Percentiles rank a stretch among this genome's conserved stretches.
phyloP scores from a whole-genome alignment of 2,888 invertebrate species.

The Drosophila trichaetosa region DNA sequence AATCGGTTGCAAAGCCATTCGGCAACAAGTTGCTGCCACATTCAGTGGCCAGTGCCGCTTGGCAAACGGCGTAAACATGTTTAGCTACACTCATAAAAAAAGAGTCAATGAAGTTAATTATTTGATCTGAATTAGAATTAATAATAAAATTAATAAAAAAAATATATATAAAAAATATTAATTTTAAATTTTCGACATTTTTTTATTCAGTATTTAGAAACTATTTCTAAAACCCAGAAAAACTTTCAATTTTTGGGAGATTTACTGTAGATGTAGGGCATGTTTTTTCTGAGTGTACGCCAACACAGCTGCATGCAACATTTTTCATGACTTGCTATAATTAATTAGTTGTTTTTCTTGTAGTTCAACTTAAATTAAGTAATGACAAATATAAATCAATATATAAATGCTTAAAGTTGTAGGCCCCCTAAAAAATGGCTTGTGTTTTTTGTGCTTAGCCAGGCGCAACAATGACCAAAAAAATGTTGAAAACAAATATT shows the following conservation, averaged over 20 bases:
- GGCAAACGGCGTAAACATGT: not conserved
- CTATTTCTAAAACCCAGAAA: not conserved
- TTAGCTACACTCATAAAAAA: not conserved
- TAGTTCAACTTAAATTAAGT: not conserved
- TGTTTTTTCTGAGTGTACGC: not conserved
- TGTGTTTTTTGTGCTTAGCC: not conserved
- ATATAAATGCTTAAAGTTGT: not conserved
- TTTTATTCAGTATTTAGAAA: not conserved
- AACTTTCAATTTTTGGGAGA: too few species aligned
- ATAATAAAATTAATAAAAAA: too few species aligned
- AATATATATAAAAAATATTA: not conserved
- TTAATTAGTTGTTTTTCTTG: constrained; percentile 1
- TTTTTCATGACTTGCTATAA: not conserved
- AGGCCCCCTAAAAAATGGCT: not conserved
- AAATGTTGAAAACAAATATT: not conserved
- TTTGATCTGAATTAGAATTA: too few species aligned
- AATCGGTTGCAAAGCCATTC: constrained; percentile 45
- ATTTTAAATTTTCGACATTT: not conserved
- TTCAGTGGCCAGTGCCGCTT: constrained; percentile 27
- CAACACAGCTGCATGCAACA: constrained; percentile 39
- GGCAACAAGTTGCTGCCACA: constrained; percentile 71
- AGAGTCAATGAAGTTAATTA: too few species aligned
- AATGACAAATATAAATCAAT: not conserved
- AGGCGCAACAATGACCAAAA: not conserved
- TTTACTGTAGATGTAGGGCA: not conserved